Conservation (phyloP, 37 sponge, comb jelly and placozoan genomes). For the Beroe forskalii region DNA sequence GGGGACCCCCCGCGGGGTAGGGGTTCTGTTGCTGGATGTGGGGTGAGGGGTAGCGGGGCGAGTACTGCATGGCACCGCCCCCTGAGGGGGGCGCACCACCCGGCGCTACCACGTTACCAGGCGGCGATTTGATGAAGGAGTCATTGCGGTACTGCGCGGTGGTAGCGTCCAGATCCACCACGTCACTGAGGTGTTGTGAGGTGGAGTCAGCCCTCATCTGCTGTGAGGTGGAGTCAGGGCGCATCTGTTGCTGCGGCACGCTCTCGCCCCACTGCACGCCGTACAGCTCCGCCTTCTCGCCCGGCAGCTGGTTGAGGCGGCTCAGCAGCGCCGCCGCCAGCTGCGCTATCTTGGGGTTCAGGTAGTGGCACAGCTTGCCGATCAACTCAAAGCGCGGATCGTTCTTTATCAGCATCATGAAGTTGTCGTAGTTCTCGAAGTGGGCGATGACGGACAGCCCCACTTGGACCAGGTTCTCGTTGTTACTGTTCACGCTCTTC, state of each 20-base stretch:
- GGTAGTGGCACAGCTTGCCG: slow-evolving; percentile 31
- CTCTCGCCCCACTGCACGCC: slow-evolving; percentile 47
- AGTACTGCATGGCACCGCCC: not conserved
- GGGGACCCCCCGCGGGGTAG: not conserved
- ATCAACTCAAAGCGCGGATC: slow-evolving; percentile 30
- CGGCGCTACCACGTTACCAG: not conserved
- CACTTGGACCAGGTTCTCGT: slow-evolving; percentile 28
- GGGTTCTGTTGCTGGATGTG: not conserved
- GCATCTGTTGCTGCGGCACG: slow-evolving; percentile 8
- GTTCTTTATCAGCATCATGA: slow-evolving; percentile 36
- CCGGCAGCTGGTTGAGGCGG: slow-evolving; percentile 6
- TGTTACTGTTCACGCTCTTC: not conserved
- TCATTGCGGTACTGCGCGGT: slow-evolving; percentile 59
- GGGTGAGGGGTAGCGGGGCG: slow-evolving; percentile 40
- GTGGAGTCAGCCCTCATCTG: not conserved
- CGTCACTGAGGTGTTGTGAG: slow-evolving; percentile 24
- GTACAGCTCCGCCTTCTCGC: not conserved
- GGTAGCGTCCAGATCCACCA: slow-evolving; percentile 54
- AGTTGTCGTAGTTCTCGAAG: slow-evolving; percentile 35
- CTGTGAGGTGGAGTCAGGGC: not conserved
- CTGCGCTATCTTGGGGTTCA: slow-evolving; percentile 8
- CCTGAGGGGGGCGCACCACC: not conserved
- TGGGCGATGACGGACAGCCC: not conserved
- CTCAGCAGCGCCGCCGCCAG: slow-evolving; percentile 11
- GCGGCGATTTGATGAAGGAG: slow-evolving; percentile 15